Evolutionary conservation across 2,888 invertebrate species (phyloP).

Genomic region (Rhagonycha fulva): DNA sequence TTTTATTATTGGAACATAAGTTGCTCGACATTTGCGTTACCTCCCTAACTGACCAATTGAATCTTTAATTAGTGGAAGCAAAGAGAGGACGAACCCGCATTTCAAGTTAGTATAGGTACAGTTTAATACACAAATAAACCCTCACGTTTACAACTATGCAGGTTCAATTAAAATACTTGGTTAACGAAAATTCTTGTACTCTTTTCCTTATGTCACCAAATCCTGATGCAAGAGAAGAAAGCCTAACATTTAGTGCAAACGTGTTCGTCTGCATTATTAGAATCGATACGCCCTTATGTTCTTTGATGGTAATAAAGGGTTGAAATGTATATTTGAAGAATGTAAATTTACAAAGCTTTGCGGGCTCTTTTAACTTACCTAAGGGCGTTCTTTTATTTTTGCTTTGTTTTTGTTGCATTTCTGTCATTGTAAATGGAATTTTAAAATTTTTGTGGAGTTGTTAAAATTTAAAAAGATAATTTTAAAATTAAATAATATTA

Average conservation of each 20-base stretch:
- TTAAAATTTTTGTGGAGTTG: conserved; percentile 23
- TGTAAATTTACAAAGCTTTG: conserved; percentile 45
- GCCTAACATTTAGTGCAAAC: conserved; percentile 10
- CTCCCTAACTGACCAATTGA: conserved; percentile 35
- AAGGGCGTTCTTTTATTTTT: conserved; percentile 36
- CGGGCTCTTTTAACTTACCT: conserved; percentile 41
- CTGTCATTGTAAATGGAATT: conserved; percentile 16
- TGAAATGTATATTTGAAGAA: conserved; percentile 47
- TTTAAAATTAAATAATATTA: conserved; percentile 1
- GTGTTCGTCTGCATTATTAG: conserved; percentile 33
- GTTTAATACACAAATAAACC: conserved; percentile 41
- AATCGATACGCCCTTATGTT: conserved; percentile 43
- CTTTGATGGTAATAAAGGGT: conserved; percentile 45
- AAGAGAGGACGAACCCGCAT: conserved; percentile 51
- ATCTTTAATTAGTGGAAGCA: conserved; percentile 54
- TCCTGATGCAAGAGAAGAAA: conserved; percentile 12
- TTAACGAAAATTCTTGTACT: conserved; percentile 18
- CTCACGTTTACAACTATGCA: conserved; percentile 19
- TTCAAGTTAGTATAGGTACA: conserved; percentile 51
- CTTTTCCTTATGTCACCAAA: conserved; percentile 18
- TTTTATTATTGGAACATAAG: neutral
- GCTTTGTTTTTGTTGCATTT: conserved; percentile 29
- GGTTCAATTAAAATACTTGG: conserved; percentile 1
- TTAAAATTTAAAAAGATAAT: conserved; percentile 14
- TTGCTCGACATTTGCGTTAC: conserved; percentile 5